These are phyloP conservation scores for Popillia japonica DNA, from an alignment of 1,140 invertebrate species.

Conservation along the genomic window DNA sequence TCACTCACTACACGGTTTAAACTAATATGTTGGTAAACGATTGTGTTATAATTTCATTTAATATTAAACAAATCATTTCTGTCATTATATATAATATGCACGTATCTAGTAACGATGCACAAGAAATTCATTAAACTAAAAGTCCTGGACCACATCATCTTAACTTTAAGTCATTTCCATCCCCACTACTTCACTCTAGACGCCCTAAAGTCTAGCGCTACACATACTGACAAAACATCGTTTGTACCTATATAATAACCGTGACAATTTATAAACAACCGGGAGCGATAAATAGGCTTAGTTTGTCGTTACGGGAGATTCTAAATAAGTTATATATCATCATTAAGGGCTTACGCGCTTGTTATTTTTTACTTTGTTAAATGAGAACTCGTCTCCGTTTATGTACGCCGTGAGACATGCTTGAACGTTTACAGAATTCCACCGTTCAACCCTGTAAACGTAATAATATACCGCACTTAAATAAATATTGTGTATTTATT, in stretches of 20 bases:
- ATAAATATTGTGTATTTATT: constrained; percentile 34
- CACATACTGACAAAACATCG: constrained; percentile 42
- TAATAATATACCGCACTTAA: constrained; percentile 21
- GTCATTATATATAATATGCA: neutral
- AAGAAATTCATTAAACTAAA: constrained; percentile 35
- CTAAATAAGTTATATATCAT: constrained; percentile 52
- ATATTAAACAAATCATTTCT: neutral
- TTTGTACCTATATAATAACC: constrained; percentile 48
- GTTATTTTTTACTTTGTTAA: constrained; percentile 49
- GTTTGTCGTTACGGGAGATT: constrained; percentile 48
- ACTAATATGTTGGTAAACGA: neutral
- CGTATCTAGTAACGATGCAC: constrained; percentile 3
- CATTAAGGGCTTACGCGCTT: constrained; percentile 49
- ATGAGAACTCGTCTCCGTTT: constrained; percentile 39
- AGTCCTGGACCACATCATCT: constrained; percentile 28
- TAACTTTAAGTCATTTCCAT: constrained; percentile 37
- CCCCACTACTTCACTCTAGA: constrained; percentile 23
- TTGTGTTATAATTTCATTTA: neutral
- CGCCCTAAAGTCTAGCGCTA: constrained; percentile 40
- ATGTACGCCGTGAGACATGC: neutral
- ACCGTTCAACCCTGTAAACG: neutral
- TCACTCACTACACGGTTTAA: neutral
- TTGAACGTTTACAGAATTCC: constrained; percentile 6
- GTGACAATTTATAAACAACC: constrained; percentile 53
- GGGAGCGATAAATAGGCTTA: constrained; percentile 49